These are phyloP conservation scores for Asbolus verrucosus DNA, from an alignment of 1,140 invertebrate species.

Conservation along the genomic window DNA sequence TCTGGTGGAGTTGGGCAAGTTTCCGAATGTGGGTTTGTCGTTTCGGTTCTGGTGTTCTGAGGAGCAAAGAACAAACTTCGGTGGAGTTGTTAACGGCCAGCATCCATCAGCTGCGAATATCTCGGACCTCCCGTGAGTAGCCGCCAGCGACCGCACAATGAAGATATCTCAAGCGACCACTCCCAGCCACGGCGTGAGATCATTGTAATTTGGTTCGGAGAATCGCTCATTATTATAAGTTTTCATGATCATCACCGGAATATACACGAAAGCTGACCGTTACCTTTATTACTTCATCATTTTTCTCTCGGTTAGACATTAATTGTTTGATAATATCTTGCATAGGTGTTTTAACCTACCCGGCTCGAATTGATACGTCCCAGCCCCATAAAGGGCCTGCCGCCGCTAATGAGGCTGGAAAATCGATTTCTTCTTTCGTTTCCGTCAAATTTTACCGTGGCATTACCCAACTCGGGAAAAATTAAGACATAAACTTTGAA, in stretches of 20 bases:
- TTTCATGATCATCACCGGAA: constrained; percentile 34
- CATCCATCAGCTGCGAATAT: constrained; percentile 51
- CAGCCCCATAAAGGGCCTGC: not conserved
- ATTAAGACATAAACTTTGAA: too few species aligned
- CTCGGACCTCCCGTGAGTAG: constrained; percentile 51
- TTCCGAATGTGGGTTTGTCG: too few species aligned
- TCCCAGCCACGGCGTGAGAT: constrained; percentile 53
- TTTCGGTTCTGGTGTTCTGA: too few species aligned
- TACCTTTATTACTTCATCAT: constrained; percentile 37
- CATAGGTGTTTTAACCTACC: not conserved
- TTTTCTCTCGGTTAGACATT: constrained; percentile 11
- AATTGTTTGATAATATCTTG: constrained; percentile 32
- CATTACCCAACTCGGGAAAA: too few species aligned
- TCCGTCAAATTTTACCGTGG: too few species aligned
- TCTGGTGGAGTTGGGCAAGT: too few species aligned
- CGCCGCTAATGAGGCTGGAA: too few species aligned
- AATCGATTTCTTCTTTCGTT: not conserved
- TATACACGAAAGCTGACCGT: constrained; percentile 17
- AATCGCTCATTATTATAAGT: constrained; percentile 54
- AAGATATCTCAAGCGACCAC: constrained; percentile 55
- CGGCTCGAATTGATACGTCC: constrained; percentile 10
- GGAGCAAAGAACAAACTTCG: too few species aligned
- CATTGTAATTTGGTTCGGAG: constrained; percentile 57
- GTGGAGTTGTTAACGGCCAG: constrained; percentile 16
- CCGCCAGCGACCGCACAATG: constrained; percentile 53